Evolutionary conservation across 2,113 vertebrate species (phyloP).

Genomic region (Rhombomys opimus): DNA sequence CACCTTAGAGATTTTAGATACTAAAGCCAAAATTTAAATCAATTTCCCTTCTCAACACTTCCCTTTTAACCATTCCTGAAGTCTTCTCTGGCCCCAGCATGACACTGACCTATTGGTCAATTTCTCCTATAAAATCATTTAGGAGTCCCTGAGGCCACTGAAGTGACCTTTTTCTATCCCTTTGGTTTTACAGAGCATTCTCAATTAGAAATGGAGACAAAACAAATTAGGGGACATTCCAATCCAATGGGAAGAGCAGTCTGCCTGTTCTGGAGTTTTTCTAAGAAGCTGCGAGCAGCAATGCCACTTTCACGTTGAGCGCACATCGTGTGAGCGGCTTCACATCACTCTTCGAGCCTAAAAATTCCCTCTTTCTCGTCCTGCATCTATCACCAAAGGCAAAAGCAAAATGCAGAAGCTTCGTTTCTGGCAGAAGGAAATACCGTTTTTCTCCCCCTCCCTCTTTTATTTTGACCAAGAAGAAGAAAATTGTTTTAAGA

Average conservation of each 20-base stretch:
- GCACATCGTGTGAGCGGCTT: neutral
- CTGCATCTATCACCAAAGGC: neutral
- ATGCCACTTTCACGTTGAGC: constrained; percentile 53
- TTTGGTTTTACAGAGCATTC: constrained; percentile 29
- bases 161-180: constrained; percentile 38
- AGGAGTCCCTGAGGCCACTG: neutral
- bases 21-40: neutral
- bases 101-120: neutral
- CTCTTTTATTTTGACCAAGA: constrained; percentile 44
- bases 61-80: constrained; percentile 7
- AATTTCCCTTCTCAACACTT: neutral
- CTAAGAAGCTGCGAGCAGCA: neutral
- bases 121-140: neutral
- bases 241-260: neutral
- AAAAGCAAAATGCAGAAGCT: constrained; percentile 32
- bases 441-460: neutral
- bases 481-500: constrained; percentile 35
- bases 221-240: constrained; percentile 70
- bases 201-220: constrained; percentile 54
- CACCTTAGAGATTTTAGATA: constrained; percentile 7
- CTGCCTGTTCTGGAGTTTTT: constrained; percentile 59
- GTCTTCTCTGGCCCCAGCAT: neutral
- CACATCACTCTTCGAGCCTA: neutral
- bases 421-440: neutral
- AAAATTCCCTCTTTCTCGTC: constrained; percentile 8